Conservation (phyloP, 2,797 vertebrate genomes). For the Cuniculus paca region DNA sequence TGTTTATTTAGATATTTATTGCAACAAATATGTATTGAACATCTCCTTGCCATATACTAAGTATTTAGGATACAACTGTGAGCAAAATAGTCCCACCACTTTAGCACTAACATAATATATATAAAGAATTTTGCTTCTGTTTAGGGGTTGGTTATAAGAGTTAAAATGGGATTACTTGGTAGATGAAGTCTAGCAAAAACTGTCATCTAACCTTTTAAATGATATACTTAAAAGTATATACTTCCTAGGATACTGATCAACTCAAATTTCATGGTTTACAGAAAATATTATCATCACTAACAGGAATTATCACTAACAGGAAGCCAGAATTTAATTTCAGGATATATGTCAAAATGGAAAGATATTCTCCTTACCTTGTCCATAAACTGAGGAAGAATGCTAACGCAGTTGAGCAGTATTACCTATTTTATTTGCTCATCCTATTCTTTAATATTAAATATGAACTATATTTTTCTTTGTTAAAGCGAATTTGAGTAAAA, state of each 20-base stretch:
- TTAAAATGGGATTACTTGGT: background rate
- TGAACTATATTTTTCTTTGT: constrained; percentile 56
- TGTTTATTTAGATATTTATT: constrained; percentile 40
- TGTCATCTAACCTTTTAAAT: constrained; percentile 15
- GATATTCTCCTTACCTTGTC: constrained; percentile 1
- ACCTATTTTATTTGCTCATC: background rate
- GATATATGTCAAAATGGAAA: constrained; percentile 27
- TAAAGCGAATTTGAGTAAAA: constrained; percentile 46
- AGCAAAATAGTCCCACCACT: background rate
- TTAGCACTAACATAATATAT: background rate
- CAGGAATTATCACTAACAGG: background rate
- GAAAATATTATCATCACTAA: background rate
- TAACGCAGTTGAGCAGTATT: constrained; percentile 9
- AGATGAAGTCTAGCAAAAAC: background rate
- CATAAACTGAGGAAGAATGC: constrained; percentile 14
- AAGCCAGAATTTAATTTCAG: constrained; percentile 46
- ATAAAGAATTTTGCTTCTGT: constrained; percentile 34
- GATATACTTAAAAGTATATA: background rate
- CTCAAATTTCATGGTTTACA: constrained; percentile 31
- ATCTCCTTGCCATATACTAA: background rate
- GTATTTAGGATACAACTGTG: background rate
- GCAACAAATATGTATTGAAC: background rate
- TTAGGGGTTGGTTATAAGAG: background rate
- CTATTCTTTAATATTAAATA: constrained; percentile 39
- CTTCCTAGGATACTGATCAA: background rate